Evolutionary conservation across 2,113 vertebrate genomes (phyloP).

Genomic region (Platichthys stellatus): DNA sequence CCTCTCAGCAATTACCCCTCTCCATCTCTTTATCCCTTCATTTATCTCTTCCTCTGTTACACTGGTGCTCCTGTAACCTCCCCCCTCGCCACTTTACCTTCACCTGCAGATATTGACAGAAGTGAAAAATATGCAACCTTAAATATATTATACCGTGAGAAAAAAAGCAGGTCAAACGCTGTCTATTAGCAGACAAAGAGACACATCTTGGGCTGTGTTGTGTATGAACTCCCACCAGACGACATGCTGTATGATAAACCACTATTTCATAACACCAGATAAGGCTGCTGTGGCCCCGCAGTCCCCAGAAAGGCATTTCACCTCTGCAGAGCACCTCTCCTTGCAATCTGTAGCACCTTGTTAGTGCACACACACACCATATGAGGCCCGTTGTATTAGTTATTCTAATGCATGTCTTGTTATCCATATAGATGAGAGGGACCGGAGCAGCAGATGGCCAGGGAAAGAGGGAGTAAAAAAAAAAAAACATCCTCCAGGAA

Average conservation of each 20-base stretch:
- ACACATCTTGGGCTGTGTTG: neutral
- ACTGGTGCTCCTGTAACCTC: neutral
- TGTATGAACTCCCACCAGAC: conserved; percentile 1
- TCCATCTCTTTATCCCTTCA: conserved; percentile 35
- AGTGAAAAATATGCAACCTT: conserved; percentile 7
- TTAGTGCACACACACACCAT: conserved; percentile 65
- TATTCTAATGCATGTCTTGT: conserved; percentile 73
- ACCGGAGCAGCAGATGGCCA: conserved; percentile 71
- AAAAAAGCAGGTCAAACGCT: conserved; percentile 33
- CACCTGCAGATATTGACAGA: conserved; percentile 10
- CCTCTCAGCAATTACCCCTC: conserved; percentile 28
- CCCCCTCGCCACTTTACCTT: conserved; percentile 18
- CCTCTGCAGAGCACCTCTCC: conserved; percentile 25
- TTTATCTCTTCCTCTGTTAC: conserved; percentile 31
- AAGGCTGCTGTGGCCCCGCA: conserved; percentile 6
- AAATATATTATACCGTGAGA: conserved; percentile 7
- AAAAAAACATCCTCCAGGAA: conserved; percentile 50
- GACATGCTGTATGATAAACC: conserved; percentile 2
- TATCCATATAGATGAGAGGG: conserved; percentile 75
- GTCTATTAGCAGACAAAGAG: conserved; percentile 11
- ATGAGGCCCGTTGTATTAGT: conserved; percentile 67
- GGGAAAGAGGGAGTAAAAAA: conserved; percentile 61
- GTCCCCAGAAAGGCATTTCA: conserved; percentile 31
- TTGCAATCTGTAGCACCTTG: conserved; percentile 61
- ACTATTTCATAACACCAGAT: conserved; percentile 7